Percentiles rank a stretch among this genome's conserved stretches.
phyloP scores from a whole-genome alignment of 2,888 invertebrate genomes.

The Megalurothrips usitatus region DNA sequence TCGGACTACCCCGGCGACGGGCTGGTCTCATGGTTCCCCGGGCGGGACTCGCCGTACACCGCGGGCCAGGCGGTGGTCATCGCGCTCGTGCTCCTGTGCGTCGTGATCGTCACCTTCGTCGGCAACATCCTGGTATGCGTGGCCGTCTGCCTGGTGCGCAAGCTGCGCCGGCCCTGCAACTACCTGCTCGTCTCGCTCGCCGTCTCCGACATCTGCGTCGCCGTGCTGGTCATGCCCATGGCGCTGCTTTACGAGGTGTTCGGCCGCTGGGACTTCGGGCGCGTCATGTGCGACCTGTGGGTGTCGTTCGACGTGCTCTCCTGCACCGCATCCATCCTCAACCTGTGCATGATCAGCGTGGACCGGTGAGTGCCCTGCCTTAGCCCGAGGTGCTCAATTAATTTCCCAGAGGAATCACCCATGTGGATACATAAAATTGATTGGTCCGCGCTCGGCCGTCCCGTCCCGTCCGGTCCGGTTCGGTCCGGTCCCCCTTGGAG shows the following conservation, averaged over 20 bases:
- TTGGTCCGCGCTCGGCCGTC: neutral
- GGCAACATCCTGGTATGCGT: constrained; percentile 92
- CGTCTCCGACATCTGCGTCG: constrained; percentile 93
- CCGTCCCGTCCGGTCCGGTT: neutral
- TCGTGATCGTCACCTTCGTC: constrained; percentile 73
- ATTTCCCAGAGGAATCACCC: constrained; percentile 13
- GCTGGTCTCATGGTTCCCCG: constrained; percentile 43
- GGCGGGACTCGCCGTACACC: constrained; percentile 48
- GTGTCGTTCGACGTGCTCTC: constrained; percentile 95
- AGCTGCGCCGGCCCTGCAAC: constrained; percentile 83
- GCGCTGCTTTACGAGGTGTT: constrained; percentile 90
- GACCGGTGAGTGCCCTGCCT: constrained; percentile 55
- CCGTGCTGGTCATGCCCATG: constrained; percentile 94
- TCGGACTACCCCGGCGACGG: constrained; percentile 28
- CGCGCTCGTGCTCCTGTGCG: constrained; percentile 48
- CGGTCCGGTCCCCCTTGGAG: neutral
- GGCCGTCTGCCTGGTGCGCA: constrained; percentile 90
- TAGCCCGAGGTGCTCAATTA: neutral
- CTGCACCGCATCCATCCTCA: constrained; percentile 97
- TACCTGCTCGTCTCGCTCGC: constrained; percentile 91
- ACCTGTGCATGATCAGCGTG: constrained; percentile 95
- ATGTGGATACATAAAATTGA: constrained; percentile 11
- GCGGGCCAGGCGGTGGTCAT: constrained; percentile 59
- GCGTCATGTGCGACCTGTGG: constrained; percentile 90
- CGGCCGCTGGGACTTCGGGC: constrained; percentile 91